Evolutionary conservation across 53 echinoderm and acorn worm species (phyloP).

Genomic region (Luidia sarsii): DNA sequence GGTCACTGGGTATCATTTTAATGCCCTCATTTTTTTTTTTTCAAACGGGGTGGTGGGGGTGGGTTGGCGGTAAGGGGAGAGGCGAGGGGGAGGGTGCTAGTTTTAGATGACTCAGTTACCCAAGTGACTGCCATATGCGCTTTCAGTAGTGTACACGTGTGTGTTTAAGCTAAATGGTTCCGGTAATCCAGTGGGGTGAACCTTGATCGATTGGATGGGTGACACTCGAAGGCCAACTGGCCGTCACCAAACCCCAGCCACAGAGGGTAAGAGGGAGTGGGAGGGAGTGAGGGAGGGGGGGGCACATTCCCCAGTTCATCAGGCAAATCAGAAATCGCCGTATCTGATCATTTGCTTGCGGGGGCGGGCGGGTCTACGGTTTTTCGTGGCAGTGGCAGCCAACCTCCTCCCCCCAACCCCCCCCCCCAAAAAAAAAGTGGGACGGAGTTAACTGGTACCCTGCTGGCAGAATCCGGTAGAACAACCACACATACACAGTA

Average conservation of each 20-base stretch:
- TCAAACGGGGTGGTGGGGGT: neutral
- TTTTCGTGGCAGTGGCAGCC: no score
- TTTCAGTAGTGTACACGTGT: neutral
- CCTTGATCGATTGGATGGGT: conserved; percentile 46
- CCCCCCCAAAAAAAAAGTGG: no score
- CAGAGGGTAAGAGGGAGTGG: no score
- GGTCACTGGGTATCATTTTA: conserved; percentile 54
- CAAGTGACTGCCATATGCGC: conserved; percentile 30
- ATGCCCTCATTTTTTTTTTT: conserved; percentile 30
- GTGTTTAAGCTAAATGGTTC: conserved; percentile 50
- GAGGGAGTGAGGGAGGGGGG: no score
- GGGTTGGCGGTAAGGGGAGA: no score
- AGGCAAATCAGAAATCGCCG: no score
- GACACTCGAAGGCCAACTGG: conserved; percentile 19
- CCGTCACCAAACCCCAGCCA: conserved; percentile 22
- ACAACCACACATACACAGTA: no score
- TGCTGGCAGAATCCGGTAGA: no score
- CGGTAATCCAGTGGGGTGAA: conserved; percentile 34
- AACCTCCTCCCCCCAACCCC: no score
- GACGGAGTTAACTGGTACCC: no score
- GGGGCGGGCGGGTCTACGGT: no score
- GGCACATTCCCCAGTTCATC: neutral
- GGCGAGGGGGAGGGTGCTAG: neutral
- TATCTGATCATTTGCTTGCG: no score
- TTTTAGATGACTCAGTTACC: conserved; percentile 31